Conservation (phyloP, 2,888 invertebrate genomes). For the Argyra leucocephala region DNA sequence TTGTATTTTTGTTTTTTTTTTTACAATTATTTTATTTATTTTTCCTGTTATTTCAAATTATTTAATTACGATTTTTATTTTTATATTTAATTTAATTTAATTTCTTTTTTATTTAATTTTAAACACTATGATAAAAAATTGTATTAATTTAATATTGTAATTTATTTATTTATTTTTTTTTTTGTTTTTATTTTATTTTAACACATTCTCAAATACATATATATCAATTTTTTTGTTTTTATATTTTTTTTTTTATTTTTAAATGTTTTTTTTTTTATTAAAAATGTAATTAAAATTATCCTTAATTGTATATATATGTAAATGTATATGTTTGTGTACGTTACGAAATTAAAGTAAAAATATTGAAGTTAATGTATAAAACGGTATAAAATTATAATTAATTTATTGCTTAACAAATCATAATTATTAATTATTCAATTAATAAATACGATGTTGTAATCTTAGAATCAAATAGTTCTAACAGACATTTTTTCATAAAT, state of each 20-base stretch:
- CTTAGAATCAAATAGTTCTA: no score
- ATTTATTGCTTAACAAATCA: no score
- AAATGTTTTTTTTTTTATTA: neutral
- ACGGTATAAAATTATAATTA: no score
- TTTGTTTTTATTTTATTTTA: conserved; percentile 5
- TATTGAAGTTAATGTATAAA: no score
- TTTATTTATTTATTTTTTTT: conserved; percentile 10
- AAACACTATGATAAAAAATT: neutral
- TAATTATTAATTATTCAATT: no score
- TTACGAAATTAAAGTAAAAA: no score
- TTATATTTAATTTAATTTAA: neutral
- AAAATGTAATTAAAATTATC: neutral
- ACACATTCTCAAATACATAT: conserved; percentile 13
- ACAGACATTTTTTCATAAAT: no score
- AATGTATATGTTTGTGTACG: no score
- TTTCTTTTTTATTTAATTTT: neutral
- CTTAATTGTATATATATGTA: neutral
- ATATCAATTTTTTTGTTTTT: conserved; percentile 17
- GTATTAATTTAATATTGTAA: neutral
- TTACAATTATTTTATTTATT: no score
- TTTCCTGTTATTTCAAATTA: conserved; percentile 7
- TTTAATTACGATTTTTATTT: conserved; percentile 10
- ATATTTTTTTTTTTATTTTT: conserved; percentile 15
- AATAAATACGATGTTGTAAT: no score
- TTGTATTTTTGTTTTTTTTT: neutral